A percentile compares a stretch with the other conserved stretches of the same genome.
Evolutionary conservation across 2,888 invertebrate genomes (phyloP).

Genomic region (Cephus spinipes): DNA sequence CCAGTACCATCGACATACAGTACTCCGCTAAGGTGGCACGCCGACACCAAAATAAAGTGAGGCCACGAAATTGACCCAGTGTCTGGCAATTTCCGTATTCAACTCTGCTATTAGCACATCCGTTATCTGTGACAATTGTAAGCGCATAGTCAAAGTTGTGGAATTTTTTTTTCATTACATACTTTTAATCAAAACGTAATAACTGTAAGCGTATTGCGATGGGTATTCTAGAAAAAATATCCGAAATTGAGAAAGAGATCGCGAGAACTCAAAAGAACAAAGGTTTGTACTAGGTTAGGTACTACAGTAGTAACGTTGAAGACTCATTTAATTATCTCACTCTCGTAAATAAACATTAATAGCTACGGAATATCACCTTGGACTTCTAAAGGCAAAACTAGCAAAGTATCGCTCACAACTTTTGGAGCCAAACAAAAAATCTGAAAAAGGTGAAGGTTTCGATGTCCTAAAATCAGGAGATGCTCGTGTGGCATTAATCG

Average conservation of each 20-base stretch:
- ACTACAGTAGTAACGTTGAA: slow-evolving; percentile 14
- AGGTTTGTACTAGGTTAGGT: slow-evolving; percentile 72
- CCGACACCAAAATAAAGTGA: too few relatives aligned
- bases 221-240: slow-evolving; percentile 99
- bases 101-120: too few relatives aligned
- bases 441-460: slow-evolving; percentile 97
- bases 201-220: slow-evolving; percentile 68
- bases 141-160: too few relatives aligned
- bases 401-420: slow-evolving; percentile 96
- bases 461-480: slow-evolving; percentile 99
- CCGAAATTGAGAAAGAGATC: slow-evolving; percentile 98
- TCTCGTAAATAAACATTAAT: slow-evolving; percentile 51
- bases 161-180: too few relatives aligned
- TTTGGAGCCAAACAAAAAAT: slow-evolving; percentile 93
- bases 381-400: slow-evolving; percentile 95
- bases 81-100: too few relatives aligned
- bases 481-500: slow-evolving; percentile 96
- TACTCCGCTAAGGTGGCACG: too few relatives aligned
- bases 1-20: too few relatives aligned
- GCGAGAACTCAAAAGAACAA: slow-evolving; percentile 99
- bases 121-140: too few relatives aligned
- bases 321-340: neutral
- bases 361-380: slow-evolving; percentile 99
- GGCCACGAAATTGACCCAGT: too few relatives aligned
- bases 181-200: too few relatives aligned